phyloP scores from a whole-genome alignment of 1,140 invertebrate species.

The Drosophila pruinosa region DNA sequence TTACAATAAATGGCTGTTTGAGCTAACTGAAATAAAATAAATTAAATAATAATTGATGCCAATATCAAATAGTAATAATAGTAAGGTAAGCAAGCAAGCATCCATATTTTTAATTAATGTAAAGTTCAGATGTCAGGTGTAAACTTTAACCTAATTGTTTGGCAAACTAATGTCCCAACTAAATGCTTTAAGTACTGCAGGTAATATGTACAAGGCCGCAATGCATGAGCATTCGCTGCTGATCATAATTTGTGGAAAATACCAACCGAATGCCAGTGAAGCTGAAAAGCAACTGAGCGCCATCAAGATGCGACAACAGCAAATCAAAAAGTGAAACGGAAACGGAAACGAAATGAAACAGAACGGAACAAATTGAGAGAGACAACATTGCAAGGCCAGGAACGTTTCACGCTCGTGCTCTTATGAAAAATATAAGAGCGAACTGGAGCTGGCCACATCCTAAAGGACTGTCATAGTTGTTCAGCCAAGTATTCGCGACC shows the following conservation, averaged over 20 bases:
- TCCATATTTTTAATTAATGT: too few relatives aligned
- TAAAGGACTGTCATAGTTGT: neutral
- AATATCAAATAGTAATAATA: neutral
- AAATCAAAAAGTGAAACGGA: neutral
- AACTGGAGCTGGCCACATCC: neutral
- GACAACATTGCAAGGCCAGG: conserved; percentile 30
- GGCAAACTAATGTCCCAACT: too few relatives aligned
- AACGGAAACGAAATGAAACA: conserved; percentile 26
- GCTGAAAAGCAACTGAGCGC: conserved; percentile 44
- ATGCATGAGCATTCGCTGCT: neutral
- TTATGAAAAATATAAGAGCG: conserved; percentile 41
- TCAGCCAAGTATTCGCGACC: conserved; percentile 1
- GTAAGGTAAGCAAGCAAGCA: too few relatives aligned
- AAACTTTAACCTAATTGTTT: too few relatives aligned
- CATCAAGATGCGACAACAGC: neutral
- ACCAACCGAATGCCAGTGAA: conserved; percentile 27
- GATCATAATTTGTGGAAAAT: neutral
- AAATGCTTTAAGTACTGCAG: too few relatives aligned
- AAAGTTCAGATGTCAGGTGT: too few relatives aligned
- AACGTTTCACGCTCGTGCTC: conserved; percentile 3
- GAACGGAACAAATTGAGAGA: conserved; percentile 9
- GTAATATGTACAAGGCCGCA: too few relatives aligned
- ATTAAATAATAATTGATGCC: neutral
- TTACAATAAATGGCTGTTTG: too few relatives aligned
- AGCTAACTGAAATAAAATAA: too few relatives aligned